A percentile compares a stretch with the other conserved stretches of the same genome.
Conservation (phyloP, 2,797 vertebrate species). For the Cheirogaleus major region DNA sequence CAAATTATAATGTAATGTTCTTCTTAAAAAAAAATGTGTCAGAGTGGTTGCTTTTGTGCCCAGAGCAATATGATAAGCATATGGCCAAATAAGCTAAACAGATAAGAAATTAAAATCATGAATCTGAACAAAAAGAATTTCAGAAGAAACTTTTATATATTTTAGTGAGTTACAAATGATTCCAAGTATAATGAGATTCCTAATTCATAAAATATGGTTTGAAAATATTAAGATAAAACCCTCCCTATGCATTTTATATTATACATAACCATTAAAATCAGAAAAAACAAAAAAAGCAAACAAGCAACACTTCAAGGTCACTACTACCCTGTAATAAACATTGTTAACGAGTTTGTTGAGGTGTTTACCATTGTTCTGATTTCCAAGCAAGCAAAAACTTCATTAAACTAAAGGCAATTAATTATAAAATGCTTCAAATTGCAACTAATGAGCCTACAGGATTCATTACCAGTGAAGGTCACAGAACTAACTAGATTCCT, state of each 20-base stretch:
- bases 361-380: slow-evolving; percentile 47
- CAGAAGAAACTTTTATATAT: not conserved
- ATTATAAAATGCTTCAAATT: slow-evolving; percentile 59
- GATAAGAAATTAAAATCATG: slow-evolving; percentile 23
- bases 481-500: slow-evolving; percentile 14
- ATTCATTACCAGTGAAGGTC: slow-evolving; percentile 50
- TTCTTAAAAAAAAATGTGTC: not conserved
- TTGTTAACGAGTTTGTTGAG: not conserved
- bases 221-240: not conserved
- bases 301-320: not conserved
- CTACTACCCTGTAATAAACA: not conserved
- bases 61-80: not conserved
- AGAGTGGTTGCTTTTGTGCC: not conserved
- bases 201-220: not conserved
- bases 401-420: slow-evolving; percentile 65
- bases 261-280: not conserved
- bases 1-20: not conserved
- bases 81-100: slow-evolving; percentile 3
- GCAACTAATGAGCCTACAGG: slow-evolving; percentile 49
- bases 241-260: not conserved
- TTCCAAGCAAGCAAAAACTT: slow-evolving; percentile 49
- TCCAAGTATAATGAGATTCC: not conserved
- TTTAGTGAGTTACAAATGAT: not conserved
- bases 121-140: not conserved
- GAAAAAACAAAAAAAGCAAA: not conserved